Evolutionary conservation across 2,113 vertebrate genomes (phyloP).

Genomic region (Alouatta palliata): DNA sequence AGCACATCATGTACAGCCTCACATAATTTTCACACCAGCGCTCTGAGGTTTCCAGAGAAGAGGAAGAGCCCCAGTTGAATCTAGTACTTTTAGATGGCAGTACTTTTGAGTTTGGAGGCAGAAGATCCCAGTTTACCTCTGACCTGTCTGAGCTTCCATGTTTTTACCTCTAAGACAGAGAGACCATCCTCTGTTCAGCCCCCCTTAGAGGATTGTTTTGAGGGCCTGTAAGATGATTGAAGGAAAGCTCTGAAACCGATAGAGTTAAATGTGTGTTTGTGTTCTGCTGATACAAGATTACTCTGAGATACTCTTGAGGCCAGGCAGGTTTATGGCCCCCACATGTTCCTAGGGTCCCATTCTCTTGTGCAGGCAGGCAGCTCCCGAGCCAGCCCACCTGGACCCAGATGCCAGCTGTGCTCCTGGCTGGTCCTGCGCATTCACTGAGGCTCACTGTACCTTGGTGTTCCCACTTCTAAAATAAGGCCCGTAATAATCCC

Average conservation of each 20-base stretch:
- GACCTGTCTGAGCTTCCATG: neutral
- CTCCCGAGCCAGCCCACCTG: neutral
- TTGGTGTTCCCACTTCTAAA: neutral
- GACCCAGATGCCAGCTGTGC: fast-evolving
- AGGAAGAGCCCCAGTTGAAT: neutral
- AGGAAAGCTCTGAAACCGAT: neutral
- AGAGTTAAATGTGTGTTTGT: neutral
- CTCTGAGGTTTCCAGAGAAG: neutral
- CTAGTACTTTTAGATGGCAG: neutral
- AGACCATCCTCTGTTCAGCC: neutral
- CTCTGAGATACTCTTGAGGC: neutral
- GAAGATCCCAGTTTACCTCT: neutral
- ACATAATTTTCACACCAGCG: fast-evolving
- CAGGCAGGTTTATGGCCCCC: neutral
- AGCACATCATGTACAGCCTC: neutral
- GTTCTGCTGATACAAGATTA: neutral
- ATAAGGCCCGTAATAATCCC: neutral
- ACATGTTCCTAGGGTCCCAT: fast-evolving
- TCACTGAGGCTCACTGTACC: neutral
- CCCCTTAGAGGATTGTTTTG: neutral
- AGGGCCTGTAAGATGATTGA: neutral
- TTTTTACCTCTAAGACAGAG: neutral
- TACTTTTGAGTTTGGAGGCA: neutral
- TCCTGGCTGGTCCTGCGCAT: neutral
- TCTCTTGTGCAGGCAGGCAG: neutral